Conservation (phyloP, 2,797 vertebrate genomes). For the Poecilia wingei region DNA sequence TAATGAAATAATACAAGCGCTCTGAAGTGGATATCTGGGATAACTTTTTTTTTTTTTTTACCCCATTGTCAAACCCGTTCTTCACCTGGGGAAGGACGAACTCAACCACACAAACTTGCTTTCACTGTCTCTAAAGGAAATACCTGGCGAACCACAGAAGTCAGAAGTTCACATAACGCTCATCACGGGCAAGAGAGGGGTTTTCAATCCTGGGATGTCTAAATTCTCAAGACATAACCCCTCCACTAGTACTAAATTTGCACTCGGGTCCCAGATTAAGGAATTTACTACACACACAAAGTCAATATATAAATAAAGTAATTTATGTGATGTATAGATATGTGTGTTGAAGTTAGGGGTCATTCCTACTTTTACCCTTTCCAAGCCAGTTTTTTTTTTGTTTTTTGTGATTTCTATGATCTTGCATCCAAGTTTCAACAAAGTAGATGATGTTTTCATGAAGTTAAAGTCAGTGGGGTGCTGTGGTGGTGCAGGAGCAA, state of each 20-base stretch:
- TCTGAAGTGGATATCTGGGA: slow-evolving; percentile 81
- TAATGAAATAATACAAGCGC: slow-evolving; percentile 85
- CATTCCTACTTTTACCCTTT: background rate
- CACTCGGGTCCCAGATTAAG: no score
- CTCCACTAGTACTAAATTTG: background rate
- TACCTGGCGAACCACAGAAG: slow-evolving; percentile 32
- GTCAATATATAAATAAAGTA: no score
- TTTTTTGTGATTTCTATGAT: background rate
- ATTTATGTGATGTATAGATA: no score
- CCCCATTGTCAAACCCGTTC: slow-evolving; percentile 52
- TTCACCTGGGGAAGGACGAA: slow-evolving; percentile 56
- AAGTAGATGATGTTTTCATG: background rate
- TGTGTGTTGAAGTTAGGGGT: background rate
- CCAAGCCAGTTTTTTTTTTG: background rate
- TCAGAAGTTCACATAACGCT: slow-evolving; percentile 3
- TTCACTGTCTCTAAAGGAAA: slow-evolving; percentile 45
- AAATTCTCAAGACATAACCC: background rate
- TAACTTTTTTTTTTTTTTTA: slow-evolving; percentile 63
- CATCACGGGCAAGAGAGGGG: background rate
- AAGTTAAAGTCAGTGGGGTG: background rate
- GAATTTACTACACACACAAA: no score
- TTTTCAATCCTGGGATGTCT: background rate
- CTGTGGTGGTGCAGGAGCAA: no score
- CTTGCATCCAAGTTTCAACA: background rate
- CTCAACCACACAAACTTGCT: slow-evolving; percentile 36